Conservation (phyloP, 2,113 vertebrate species). For the Chauna torquata region DNA sequence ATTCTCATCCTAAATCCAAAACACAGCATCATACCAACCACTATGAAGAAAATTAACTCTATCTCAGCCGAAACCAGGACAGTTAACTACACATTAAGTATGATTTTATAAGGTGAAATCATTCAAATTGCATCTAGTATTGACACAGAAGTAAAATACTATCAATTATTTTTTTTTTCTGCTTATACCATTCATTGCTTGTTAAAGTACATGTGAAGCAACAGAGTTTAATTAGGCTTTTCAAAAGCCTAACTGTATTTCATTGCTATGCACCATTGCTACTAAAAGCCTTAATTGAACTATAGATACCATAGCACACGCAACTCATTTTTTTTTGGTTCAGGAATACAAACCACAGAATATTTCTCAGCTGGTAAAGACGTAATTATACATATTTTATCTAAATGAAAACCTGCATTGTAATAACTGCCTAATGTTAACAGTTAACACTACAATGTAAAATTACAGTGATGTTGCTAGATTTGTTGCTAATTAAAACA, state of each 20-base stretch:
- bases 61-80: too few relatives aligned
- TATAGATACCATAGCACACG: background rate
- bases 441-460: background rate
- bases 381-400: background rate
- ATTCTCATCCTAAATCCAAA: too few relatives aligned
- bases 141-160: background rate
- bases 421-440: background rate
- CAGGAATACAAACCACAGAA: background rate
- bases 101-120: background rate
- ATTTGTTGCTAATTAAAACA: background rate
- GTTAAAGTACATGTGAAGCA: background rate
- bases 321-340: background rate
- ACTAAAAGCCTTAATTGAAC: slow-evolving; percentile 4
- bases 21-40: too few relatives aligned
- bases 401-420: background rate
- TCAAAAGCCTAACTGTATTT: background rate
- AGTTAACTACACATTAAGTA: background rate
- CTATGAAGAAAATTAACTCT: too few relatives aligned
- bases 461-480: background rate
- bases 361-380: background rate
- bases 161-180: background rate
- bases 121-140: background rate
- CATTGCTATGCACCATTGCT: background rate
- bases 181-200: background rate
- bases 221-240: background rate